Evolutionary conservation across 2,888 invertebrate genomes (phyloP).

Genomic region (Lasioglossum marginatum): DNA sequence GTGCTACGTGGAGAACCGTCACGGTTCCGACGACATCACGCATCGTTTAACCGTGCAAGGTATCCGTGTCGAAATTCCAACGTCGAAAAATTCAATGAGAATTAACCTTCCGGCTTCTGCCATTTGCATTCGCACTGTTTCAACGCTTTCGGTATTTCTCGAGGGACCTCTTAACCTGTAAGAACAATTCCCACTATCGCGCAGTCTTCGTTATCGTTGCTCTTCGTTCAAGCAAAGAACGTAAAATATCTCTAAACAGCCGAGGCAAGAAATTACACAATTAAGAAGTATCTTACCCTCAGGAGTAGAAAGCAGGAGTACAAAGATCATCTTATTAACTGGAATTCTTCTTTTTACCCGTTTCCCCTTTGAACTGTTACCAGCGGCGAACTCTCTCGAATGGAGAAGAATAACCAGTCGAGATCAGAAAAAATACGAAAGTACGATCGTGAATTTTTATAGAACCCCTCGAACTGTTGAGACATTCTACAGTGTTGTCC

Average conservation of each 20-base stretch:
- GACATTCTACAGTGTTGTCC: too few species aligned
- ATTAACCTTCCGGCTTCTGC: neutral
- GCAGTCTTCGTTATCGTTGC: neutral
- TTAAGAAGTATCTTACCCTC: slow-evolving; percentile 3
- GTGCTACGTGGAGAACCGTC: slow-evolving; percentile 93
- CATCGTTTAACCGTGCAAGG: slow-evolving; percentile 89
- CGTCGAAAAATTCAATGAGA: neutral
- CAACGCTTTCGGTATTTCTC: neutral
- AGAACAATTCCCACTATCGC: neutral
- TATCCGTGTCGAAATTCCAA: slow-evolving; percentile 51
- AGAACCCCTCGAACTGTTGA: neutral
- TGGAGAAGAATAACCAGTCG: neutral
- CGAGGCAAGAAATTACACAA: neutral
- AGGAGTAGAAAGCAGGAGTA: neutral
- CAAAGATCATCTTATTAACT: neutral
- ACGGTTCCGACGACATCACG: slow-evolving; percentile 93
- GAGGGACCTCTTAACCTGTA: neutral
- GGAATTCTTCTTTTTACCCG: neutral
- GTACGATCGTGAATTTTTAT: neutral
- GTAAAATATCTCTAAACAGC: neutral
- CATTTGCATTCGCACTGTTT: neutral
- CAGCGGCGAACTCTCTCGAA: neutral
- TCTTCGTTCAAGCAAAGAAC: neutral
- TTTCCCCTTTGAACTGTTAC: neutral
- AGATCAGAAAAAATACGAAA: neutral